These are phyloP conservation scores for Argopecten irradians DNA, from an alignment of 1,140 invertebrate species.

Conservation along the genomic window DNA sequence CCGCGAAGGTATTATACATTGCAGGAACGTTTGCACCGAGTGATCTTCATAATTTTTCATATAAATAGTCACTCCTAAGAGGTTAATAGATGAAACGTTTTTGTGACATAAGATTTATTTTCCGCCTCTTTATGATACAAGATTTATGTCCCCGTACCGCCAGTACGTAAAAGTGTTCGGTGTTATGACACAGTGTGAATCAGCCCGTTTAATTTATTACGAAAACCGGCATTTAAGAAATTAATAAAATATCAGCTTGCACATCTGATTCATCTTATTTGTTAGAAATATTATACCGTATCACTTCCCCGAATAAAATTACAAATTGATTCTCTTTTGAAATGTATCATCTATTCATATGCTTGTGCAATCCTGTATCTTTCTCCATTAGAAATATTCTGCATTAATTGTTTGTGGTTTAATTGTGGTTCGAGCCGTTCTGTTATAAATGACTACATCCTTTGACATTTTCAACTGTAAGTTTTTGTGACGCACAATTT, in stretches of 20 bases:
- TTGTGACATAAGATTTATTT: constrained; percentile 1
- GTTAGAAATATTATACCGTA: neutral
- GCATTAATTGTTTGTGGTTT: neutral
- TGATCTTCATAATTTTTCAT: neutral
- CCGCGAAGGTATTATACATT: neutral
- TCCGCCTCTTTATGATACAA: neutral
- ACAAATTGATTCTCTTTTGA: neutral
- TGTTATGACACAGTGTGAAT: neutral
- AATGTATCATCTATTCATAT: neutral
- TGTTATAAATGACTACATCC: neutral
- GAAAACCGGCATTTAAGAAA: neutral
- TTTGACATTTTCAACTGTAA: constrained; percentile 1
- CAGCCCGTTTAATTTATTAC: neutral
- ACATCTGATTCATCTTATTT: neutral
- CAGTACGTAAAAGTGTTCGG: neutral
- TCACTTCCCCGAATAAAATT: neutral
- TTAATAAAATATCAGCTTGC: neutral
- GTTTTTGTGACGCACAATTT: constrained; percentile 3
- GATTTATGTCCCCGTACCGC: neutral
- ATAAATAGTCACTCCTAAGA: neutral
- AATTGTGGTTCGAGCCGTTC: neutral
- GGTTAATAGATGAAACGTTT: neutral
- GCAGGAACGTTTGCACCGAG: neutral
- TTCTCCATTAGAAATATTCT: no score
- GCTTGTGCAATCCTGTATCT: no score